Evolutionary conservation across 2,113 vertebrate genomes (phyloP).

Genomic region (Gobiocypris rarus): DNA sequence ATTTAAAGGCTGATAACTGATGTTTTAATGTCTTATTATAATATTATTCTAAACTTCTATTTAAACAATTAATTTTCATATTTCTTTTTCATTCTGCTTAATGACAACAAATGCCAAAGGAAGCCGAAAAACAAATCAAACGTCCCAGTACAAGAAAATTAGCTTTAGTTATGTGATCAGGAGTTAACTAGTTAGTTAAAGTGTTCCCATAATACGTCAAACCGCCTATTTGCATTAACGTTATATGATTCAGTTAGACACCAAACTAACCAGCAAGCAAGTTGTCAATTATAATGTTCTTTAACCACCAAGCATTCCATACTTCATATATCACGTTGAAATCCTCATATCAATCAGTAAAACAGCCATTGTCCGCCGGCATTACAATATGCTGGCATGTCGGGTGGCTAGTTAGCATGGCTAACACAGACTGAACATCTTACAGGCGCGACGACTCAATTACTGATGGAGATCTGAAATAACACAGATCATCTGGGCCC

Average conservation of each 20-base stretch:
- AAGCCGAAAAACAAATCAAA: background rate
- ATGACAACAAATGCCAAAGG: background rate
- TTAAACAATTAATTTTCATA: background rate
- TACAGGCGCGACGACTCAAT: background rate
- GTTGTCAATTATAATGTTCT: background rate
- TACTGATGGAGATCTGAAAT: constrained; percentile 18
- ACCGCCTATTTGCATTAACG: background rate
- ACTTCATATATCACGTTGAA: background rate
- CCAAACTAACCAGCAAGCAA: background rate
- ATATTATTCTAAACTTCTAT: background rate
- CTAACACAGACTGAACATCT: constrained; percentile 26
- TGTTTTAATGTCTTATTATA: background rate
- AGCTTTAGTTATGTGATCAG: background rate
- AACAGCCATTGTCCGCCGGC: background rate
- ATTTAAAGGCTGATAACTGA: background rate
- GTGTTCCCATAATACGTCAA: background rate
- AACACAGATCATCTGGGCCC: background rate
- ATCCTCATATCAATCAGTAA: background rate
- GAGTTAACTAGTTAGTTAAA: background rate
- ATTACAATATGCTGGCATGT: constrained; percentile 1
- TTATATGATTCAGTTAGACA: background rate
- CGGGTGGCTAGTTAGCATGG: constrained; percentile 42
- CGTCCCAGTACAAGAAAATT: background rate
- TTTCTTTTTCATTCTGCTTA: background rate
- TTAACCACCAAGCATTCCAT: background rate